Evolutionary conservation across 35 echinoderm and acorn worm genomes (phyloP).

Genomic region (Apostichopus californicus): DNA sequence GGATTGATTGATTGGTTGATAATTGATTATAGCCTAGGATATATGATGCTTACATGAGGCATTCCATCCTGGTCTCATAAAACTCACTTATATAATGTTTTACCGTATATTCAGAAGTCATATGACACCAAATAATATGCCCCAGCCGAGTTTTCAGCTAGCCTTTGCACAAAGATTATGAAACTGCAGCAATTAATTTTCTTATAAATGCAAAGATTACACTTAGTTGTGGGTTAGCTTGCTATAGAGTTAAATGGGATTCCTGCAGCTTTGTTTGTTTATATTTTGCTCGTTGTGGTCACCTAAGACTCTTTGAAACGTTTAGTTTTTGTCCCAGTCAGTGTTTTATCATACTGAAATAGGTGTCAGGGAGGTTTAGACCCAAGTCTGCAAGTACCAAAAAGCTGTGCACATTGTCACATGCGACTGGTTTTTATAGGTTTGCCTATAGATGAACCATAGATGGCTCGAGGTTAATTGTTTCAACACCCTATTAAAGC

Average conservation of each 20-base stretch:
- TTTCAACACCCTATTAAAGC: background rate
- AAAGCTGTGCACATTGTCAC: background rate
- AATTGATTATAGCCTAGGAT: too few species aligned
- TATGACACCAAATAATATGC: too few species aligned
- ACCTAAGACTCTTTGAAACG: background rate
- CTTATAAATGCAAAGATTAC: too few species aligned
- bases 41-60: too few species aligned
- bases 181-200: too few species aligned
- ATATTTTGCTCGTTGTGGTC: background rate
- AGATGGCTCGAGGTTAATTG: background rate
- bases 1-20: too few species aligned
- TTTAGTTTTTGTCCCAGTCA: background rate
- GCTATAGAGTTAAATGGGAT: background rate
- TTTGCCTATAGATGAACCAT: background rate
- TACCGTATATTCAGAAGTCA: too few species aligned
- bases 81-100: too few species aligned
- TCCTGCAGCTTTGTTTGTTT: background rate
- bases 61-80: too few species aligned
- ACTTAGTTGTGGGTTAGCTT: too few species aligned
- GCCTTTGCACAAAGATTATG: too few species aligned
- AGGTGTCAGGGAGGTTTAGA: background rate
- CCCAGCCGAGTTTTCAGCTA: too few species aligned
- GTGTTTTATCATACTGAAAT: background rate
- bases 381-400: background rate
- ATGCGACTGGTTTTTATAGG: background rate